These are phyloP conservation scores for Orthonyx spaldingii DNA, from an alignment of 2,113 vertebrate genomes.

Conservation along the genomic window DNA sequence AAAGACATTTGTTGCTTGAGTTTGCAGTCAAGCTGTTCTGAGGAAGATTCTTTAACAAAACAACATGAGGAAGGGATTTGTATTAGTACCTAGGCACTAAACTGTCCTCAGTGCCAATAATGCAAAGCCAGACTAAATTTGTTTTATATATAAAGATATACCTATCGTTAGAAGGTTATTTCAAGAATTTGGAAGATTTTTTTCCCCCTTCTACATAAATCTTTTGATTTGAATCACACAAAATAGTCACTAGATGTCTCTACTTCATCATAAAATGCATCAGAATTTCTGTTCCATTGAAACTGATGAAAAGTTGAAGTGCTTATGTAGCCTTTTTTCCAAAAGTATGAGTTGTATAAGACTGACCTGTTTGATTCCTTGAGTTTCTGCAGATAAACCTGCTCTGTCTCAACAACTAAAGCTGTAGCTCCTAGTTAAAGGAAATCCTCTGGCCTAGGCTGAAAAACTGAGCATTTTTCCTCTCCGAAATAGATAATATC, in stretches of 20 bases:
- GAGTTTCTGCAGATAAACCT: not conserved
- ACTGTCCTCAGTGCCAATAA: rapidly evolving
- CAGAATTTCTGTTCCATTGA: not conserved
- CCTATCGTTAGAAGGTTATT: not conserved
- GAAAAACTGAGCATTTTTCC: not conserved
- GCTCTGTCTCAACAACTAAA: not conserved
- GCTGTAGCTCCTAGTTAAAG: not conserved
- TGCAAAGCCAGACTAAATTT: not conserved
- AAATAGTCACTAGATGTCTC: slow-evolving; percentile 24
- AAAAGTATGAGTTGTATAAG: not conserved
- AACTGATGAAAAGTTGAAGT: not conserved
- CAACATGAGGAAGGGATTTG: not conserved
- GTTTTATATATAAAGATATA: not conserved
- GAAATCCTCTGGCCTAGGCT: not conserved
- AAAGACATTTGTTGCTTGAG: not conserved
- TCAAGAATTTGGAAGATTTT: not conserved
- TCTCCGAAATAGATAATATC: not conserved
- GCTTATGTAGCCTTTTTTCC: not conserved
- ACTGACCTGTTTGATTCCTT: not conserved
- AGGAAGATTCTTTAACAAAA: not conserved
- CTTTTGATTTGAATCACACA: not conserved
- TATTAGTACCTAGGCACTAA: not conserved
- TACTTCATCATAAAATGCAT: not conserved
- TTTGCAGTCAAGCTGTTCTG: not conserved
- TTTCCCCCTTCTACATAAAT: not conserved